Evolutionary conservation across 2,113 vertebrate species (phyloP).

Genomic region (Panurus biarmicus): DNA sequence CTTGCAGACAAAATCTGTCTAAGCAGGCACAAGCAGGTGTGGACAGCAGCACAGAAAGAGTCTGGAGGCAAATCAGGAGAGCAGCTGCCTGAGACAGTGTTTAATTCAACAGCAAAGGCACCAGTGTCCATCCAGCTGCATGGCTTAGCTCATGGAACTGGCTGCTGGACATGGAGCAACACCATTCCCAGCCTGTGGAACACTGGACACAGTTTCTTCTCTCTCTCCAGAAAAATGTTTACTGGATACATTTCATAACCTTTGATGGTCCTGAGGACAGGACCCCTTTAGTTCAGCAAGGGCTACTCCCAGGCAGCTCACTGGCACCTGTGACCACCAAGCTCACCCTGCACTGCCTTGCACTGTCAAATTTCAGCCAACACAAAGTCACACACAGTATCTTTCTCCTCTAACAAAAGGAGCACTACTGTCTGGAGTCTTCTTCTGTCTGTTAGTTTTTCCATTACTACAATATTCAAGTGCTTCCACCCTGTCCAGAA

Average conservation of each 20-base stretch:
- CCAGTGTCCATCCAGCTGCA: background rate
- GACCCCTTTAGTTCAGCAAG: background rate
- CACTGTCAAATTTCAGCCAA: background rate
- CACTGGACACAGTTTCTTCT: background rate
- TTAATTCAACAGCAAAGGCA: background rate
- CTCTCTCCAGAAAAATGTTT: background rate
- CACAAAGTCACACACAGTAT: background rate
- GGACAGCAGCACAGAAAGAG: background rate
- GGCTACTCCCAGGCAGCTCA: rapidly evolving
- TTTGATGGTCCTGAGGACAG: background rate
- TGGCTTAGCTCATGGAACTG: background rate
- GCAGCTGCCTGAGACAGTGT: background rate
- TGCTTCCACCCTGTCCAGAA: background rate
- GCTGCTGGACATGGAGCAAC: background rate
- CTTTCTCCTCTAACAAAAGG: background rate
- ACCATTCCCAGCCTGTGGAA: background rate
- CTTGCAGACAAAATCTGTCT: background rate
- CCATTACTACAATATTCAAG: background rate
- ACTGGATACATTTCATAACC: background rate
- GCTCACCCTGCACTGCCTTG: background rate
- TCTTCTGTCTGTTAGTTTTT: background rate
- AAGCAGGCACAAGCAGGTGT: background rate
- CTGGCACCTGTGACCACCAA: background rate
- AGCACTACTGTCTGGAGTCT: background rate
- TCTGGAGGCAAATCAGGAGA: background rate